These are phyloP conservation scores for Probaryconus sp. DNA, from an alignment of 1,140 invertebrate genomes.

Conservation along the genomic window DNA sequence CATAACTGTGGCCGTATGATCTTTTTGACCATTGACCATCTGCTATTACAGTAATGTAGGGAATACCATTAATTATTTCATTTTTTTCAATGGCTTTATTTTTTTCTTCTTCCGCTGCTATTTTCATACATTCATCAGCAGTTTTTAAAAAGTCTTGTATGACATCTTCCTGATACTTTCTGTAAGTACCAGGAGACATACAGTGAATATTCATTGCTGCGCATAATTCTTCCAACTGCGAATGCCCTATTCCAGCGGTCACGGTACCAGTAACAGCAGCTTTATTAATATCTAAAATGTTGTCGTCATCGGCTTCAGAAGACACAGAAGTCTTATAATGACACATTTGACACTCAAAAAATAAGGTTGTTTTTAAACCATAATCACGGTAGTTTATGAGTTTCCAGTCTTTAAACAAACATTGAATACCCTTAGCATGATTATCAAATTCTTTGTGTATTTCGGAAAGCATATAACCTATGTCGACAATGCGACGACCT, in stretches of 20 bases:
- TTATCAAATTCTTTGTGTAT: constrained; percentile 20
- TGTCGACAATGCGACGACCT: constrained; percentile 2
- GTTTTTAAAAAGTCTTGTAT: constrained; percentile 16
- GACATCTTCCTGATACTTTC: constrained; percentile 32
- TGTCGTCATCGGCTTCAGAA: constrained; percentile 29
- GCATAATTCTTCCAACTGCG: constrained; percentile 44
- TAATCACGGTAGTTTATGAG: no score
- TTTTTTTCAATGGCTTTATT: constrained; percentile 9
- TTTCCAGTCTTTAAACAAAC: constrained; percentile 22
- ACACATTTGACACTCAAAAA: constrained; percentile 54
- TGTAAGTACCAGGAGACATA: constrained; percentile 35
- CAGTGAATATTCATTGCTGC: constrained; percentile 16
- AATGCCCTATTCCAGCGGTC: constrained; percentile 59
- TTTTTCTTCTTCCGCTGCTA: constrained; percentile 23
- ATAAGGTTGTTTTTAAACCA: constrained; percentile 30
- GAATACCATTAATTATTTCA: constrained; percentile 12
- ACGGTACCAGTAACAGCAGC: constrained; percentile 54
- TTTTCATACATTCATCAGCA: constrained; percentile 8
- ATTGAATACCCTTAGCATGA: constrained; percentile 20
- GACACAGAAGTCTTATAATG: constrained; percentile 33
- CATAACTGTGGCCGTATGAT: constrained; percentile 62
- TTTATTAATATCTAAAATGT: constrained; percentile 49
- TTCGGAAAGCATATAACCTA: neutral
- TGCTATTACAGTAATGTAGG: constrained; percentile 21
- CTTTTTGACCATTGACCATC: constrained; percentile 56